These are phyloP conservation scores for Smithornis capensis DNA, from an alignment of 2,113 vertebrate species.

Conservation along the genomic window DNA sequence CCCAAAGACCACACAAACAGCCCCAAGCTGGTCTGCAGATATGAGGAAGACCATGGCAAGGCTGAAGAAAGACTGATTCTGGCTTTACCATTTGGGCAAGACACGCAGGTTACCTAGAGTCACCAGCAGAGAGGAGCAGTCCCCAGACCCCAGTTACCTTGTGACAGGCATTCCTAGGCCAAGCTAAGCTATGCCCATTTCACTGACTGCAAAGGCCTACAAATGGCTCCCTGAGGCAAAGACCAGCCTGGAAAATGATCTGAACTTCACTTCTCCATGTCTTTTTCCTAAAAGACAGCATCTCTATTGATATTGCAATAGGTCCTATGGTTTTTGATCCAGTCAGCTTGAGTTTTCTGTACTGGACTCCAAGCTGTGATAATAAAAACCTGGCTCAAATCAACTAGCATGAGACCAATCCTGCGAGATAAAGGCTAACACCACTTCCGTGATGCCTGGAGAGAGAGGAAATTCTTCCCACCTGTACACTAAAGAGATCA, in stretches of 20 bases:
- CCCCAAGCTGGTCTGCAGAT: neutral
- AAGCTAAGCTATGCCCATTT: neutral
- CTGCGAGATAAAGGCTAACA: neutral
- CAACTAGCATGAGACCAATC: neutral
- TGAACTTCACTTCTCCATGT: neutral
- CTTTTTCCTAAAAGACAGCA: neutral
- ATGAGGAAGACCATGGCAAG: neutral
- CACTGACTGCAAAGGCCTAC: neutral
- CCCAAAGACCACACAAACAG: neutral
- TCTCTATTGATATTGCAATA: neutral
- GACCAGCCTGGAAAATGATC: neutral
- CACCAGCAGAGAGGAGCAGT: neutral
- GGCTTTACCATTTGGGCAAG: neutral
- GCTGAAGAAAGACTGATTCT: neutral
- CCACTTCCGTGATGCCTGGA: neutral
- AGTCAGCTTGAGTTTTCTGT: neutral
- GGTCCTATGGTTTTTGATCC: neutral
- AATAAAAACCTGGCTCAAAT: neutral
- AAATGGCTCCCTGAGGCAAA: neutral
- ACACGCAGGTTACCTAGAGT: neutral
- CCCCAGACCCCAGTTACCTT: neutral
- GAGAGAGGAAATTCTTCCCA: neutral
- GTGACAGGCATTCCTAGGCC: neutral
- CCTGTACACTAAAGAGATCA: neutral
- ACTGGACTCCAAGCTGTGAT: neutral